Evolutionary conservation across 1,140 invertebrate species (phyloP).

Genomic region (Rhizoglyphus robini): DNA sequence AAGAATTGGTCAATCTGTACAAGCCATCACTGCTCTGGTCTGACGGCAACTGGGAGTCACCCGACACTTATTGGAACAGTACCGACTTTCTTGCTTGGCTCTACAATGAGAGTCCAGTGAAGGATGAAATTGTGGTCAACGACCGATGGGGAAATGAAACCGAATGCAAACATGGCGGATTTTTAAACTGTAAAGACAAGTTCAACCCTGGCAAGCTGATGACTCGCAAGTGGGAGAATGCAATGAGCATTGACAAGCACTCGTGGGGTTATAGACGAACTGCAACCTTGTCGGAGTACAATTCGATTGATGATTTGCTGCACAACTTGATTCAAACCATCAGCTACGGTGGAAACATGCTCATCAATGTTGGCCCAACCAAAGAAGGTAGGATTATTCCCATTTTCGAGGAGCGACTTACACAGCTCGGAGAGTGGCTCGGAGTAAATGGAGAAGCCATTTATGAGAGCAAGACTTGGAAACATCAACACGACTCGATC

Average conservation of each 20-base stretch:
- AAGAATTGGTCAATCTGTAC: conserved; percentile 52
- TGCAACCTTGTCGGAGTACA: conserved; percentile 51
- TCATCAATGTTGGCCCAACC: conserved; percentile 82
- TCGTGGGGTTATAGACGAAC: conserved; percentile 79
- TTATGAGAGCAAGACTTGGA: conserved; percentile 62
- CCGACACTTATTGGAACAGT: conserved; percentile 55
- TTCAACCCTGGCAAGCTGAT: conserved; percentile 37
- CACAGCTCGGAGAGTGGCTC: conserved; percentile 54
- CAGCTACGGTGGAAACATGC: conserved; percentile 51
- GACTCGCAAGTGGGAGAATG: conserved; percentile 73
- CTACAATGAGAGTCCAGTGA: conserved; percentile 39
- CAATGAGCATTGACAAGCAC: conserved; percentile 69
- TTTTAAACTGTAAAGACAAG: conserved; percentile 39
- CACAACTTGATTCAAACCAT: conserved; percentile 46
- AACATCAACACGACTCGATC: conserved; percentile 64
- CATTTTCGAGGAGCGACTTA: conserved; percentile 75
- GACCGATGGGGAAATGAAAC: conserved; percentile 42
- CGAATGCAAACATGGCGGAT: conserved; percentile 43
- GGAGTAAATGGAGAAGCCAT: conserved; percentile 73
- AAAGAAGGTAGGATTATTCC: conserved; percentile 71
- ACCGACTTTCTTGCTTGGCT: conserved; percentile 65
- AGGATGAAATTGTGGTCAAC: conserved; percentile 42
- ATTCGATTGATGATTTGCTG: conserved; percentile 58
- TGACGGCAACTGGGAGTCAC: conserved; percentile 55
- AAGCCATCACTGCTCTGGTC: conserved; percentile 83